Evolutionary conservation across 2,113 vertebrate genomes (phyloP), one percentile per base, ranked within the genome.

Genomic region (Sylvia atricapilla): DNA sequence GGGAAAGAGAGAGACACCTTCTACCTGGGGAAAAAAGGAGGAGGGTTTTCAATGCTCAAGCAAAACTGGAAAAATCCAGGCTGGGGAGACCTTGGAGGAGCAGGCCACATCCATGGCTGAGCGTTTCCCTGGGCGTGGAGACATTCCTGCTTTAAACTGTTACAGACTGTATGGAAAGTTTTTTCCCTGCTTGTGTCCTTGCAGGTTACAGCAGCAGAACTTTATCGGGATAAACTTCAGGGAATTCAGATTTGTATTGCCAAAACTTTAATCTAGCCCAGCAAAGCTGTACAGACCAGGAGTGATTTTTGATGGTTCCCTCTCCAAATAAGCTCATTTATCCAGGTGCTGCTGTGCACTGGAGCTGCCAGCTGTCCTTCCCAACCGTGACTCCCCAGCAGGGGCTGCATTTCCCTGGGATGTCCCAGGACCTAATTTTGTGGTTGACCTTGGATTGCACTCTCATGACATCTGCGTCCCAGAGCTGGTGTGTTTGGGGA

Each of bases 201-300:
- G 28, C 19, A 28, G 50, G 30, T 66, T 25, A 14, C 33, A 53
- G 50, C 55, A 74, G 37, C 69, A 60, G 41, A 75, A 13, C 18
- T 84, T 19, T 7, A 0, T 0, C 39, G 50, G 55, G 37, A 37
- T 20, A n/a, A 47, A 47, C 28, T 25, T 35, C 0, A 31, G 47
- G 39, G 63, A 60, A 59, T 31, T 55, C 53, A 56, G 49, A 21
- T 64, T 73, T 73, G 4, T 22, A 5, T 8, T 46, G 58, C 25
- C 23, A 55, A 28, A 59, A 14, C 19, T 23, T 10, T 12, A 58
- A 64, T 4, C 6, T 5, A 41, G 15, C 37, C 33, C 64, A 66
- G 3, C 4, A 28, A 15, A 70, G 10, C 9, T 66, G 35, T 53
- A 6, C 31, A 56, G 37, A 20, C 25, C 10, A 2, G 22, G 52